These are phyloP conservation scores for Scaptomyza graminum DNA, from an alignment of 1,140 invertebrate genomes.

Conservation along the genomic window DNA sequence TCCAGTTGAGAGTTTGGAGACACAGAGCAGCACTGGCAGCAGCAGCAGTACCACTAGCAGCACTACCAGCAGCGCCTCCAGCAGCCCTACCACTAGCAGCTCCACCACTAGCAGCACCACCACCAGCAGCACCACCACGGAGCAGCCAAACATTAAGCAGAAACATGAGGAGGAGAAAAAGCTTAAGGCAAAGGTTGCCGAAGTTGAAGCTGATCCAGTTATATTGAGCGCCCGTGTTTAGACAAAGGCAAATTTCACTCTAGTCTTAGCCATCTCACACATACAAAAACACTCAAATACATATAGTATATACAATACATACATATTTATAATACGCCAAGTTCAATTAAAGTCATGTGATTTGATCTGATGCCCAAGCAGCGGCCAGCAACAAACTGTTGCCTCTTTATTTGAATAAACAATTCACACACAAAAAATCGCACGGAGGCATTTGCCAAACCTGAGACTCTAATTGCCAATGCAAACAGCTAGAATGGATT, in stretches of 20 bases:
- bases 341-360: constrained; percentile 81
- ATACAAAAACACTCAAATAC: constrained; percentile 16
- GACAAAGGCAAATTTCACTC: not conserved
- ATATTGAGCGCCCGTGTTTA: constrained; percentile 75
- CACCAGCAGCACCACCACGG: constrained; percentile 41
- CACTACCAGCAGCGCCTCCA: constrained; percentile 22
- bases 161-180: constrained; percentile 77
- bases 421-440: constrained; percentile 63
- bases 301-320: constrained; percentile 5
- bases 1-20: constrained; percentile 57
- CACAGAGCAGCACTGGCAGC: constrained; percentile 17
- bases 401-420: constrained; percentile 65
- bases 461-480: constrained; percentile 66
- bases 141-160: constrained; percentile 59
- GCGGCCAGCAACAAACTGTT: constrained; percentile 1
- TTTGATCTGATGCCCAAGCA: constrained; percentile 47
- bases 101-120: not conserved
- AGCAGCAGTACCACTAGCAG: constrained; percentile 23
- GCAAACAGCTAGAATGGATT: constrained; percentile 32
- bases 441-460: constrained; percentile 39
- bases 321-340: constrained; percentile 71
- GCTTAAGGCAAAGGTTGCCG: constrained; percentile 81
- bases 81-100: constrained; percentile 3
- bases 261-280: constrained; percentile 47
- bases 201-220: constrained; percentile 79